Evolutionary conservation across 2,113 vertebrate genomes (phyloP), one percentile per base, ranked within the genome.

Genomic region (Gasterosteus nipponicus): DNA sequence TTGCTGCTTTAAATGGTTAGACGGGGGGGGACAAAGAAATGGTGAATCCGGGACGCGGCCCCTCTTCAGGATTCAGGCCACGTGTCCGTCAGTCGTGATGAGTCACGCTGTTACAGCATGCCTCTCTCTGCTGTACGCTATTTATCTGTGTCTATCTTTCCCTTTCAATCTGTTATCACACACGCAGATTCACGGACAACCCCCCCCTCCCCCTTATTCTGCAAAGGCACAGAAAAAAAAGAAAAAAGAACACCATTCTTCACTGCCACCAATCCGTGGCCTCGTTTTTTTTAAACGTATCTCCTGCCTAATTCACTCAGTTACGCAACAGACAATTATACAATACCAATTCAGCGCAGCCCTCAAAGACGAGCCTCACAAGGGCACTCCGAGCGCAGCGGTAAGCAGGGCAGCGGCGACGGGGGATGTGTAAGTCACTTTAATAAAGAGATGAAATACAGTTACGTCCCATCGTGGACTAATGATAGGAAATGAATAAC

Each of bases 281-380:
- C 89, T 89, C 69, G 31, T 89, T 91, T 91, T 85, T 33, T 33
- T 85, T 44, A 85, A 88, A 90, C 81, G 82, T 81, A 82, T 83
- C 87, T 88, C 83, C 87, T 89, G 79, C 87, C 84, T 89, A 87
- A 91, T 91, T 93, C 87, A 62, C 82, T 76, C 56, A 22, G 86
- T 93, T 92, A 90, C 65, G 57, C 87, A 93, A 93, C 77, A 71
- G 78, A 87, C 88, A 93, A 91, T 93, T 92, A 93, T 84, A 90
- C 89, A 93, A 92, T 26, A 26, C 83, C 81, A 80, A 89, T 86
- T 85, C 86, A 83, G 77, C 42, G 56, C n/a, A 33, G 85, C 89
- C 80, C 81, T 89, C 83, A 81, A 91, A 90, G 78, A 72, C 80
- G 19, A 26, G 65, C 78, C 71, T 87, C 82, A 71, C 89, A 88